Base-by-base conservation (phyloP, 2,888 invertebrate species). In the Brachyptera risi region DNA sequence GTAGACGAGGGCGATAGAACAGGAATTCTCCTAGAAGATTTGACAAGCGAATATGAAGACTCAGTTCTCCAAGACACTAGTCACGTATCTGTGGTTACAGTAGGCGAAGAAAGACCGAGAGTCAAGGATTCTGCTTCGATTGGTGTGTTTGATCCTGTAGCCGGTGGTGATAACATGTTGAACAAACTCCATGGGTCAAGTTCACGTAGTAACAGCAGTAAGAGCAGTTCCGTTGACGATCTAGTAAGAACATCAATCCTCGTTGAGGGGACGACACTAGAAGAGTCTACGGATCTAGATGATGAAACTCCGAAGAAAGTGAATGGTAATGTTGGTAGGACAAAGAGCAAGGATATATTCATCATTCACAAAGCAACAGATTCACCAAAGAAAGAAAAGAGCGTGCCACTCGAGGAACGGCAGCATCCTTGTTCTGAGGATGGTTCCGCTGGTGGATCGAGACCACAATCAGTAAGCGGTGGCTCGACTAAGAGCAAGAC, bases 51-150 rank as follows among this genome's bases (percentile, higher is more conserved):
- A 5, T 31, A 7, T 31, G 31, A 31, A 7, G 31, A 31, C 5
- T 31, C 31, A 31, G 11, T 11, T 31, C 31, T 7, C 5, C 5
- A 31, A 74, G 92, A 93, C 74, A 92, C 90, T 66, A 92, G 92
- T 72, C 93, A 94, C 76, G 92, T 94, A 60, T 93, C 93, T 0
- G 93, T 94, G 62, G 92, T 94, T 64, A 91, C 91, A 26, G 92
- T 94, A 15, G 93, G 92, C 56, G 87, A 88, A 69, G 88, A 88
- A 69, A 78, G 77, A 65, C 87, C 89, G 26, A 85, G 85, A 72
- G 85, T 85, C 4, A 85, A 87, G 68, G 90, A 90, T 74, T 89
- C 89, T 31, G 80, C 81, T 40, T 69, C 72, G n/a, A 61, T 69
- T 47, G 65, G 66, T 13, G 69, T 69, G n/a, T 56, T 44, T 17